phyloP scores from a whole-genome alignment of 2,113 vertebrate species.

The Lonchura striata region DNA sequence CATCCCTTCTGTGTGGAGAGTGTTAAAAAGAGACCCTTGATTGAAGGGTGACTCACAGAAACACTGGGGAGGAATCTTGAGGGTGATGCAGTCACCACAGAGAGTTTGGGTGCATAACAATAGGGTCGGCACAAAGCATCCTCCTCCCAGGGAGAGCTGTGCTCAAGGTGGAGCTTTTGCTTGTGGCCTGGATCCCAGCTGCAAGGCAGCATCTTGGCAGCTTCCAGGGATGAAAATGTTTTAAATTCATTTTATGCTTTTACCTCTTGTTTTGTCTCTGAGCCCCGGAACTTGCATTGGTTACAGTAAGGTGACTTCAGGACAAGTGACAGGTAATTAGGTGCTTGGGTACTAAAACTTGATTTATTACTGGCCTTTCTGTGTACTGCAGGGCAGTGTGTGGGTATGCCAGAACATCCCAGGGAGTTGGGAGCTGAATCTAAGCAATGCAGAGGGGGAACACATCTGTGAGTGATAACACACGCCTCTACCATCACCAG shows the following conservation, averaged over 20 bases:
- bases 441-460: neutral
- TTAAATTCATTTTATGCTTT: neutral
- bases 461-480: neutral
- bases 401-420: neutral
- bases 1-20: neutral
- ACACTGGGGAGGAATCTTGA: neutral
- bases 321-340: neutral
- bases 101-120: neutral
- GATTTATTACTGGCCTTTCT: neutral
- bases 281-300: neutral
- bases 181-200: neutral
- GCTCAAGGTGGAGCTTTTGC: neutral
- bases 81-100: neutral
- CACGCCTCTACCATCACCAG: neutral
- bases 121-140: neutral
- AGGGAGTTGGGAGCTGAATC: neutral
- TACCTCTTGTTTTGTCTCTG: neutral
- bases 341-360: neutral
- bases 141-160: neutral
- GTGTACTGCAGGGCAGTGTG: neutral
- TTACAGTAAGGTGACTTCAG: neutral
- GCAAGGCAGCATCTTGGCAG: neutral
- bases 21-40: neutral
- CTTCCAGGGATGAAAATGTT: neutral
- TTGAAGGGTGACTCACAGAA: neutral